Conservation (phyloP, 2,797 vertebrate genomes). For the Enteromius unitaeniatus region DNA sequence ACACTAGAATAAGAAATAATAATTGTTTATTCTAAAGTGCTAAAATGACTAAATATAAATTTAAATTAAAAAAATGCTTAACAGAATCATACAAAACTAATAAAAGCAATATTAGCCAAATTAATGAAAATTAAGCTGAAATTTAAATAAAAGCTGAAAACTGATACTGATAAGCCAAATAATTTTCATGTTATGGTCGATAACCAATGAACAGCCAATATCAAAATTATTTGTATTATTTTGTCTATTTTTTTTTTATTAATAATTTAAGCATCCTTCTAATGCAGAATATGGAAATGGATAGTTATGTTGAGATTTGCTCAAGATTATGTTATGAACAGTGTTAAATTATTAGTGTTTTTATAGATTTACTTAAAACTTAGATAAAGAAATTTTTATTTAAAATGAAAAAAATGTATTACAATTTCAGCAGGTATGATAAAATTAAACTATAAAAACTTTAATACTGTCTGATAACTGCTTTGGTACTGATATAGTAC, state of each 20-base stretch:
- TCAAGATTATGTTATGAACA: not conserved
- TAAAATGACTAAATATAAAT: not conserved
- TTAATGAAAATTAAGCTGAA: not conserved
- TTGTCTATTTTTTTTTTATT: not conserved
- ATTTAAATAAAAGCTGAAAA: not conserved
- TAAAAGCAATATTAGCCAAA: not conserved
- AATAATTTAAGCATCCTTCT: not conserved
- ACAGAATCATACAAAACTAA: not conserved
- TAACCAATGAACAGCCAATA: not conserved
- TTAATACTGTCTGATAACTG: not conserved
- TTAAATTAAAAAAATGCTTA: not conserved
- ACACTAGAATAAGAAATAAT: not conserved
- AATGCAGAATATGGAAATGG: not conserved
- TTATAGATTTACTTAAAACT: not conserved
- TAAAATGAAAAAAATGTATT: not conserved
- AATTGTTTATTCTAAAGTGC: not conserved
- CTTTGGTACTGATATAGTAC: slow-evolving; percentile 66
- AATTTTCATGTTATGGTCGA: not conserved
- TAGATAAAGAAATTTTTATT: not conserved
- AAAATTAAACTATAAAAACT: not conserved
- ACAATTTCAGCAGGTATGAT: not conserved
- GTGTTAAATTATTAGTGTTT: not conserved
- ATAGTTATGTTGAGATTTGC: not conserved
- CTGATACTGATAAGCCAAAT: not conserved
- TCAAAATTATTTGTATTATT: not conserved